phyloP scores from a whole-genome alignment of 2,797 vertebrate genomes.

The Falco biarmicus region DNA sequence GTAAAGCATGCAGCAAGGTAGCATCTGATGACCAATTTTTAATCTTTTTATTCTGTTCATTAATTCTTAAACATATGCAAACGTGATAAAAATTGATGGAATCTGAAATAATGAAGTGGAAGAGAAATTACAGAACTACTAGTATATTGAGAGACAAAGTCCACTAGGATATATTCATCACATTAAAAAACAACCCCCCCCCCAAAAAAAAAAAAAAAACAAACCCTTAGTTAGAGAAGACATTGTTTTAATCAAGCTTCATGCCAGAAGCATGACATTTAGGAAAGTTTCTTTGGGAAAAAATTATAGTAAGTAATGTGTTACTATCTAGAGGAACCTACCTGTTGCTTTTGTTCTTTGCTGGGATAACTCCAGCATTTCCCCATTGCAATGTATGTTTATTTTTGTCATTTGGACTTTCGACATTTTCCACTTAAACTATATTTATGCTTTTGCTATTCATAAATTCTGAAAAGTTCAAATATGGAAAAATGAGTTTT shows the following conservation, averaged over 20 bases:
- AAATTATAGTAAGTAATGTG: not conserved
- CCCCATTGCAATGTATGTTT: not conserved
- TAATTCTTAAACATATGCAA: not conserved
- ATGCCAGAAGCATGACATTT: not conserved
- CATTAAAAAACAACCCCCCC: not conserved
- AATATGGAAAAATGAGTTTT: not conserved
- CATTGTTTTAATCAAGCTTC: not conserved
- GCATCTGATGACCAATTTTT: not conserved
- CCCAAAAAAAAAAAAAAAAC: fast-evolving
- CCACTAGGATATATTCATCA: not conserved
- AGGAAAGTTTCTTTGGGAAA: not conserved
- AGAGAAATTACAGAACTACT: not conserved
- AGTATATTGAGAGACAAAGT: not conserved
- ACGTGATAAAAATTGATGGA: not conserved
- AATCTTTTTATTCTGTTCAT: not conserved
- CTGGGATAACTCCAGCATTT: not conserved
- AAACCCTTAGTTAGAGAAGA: not conserved
- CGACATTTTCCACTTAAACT: not conserved
- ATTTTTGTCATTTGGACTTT: not conserved
- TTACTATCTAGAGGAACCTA: not conserved
- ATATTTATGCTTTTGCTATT: not conserved
- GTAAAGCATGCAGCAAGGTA: not conserved
- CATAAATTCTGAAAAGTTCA: not conserved
- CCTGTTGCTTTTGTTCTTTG: not conserved
- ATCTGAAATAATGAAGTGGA: not conserved